phyloP scores from a whole-genome alignment of 2,888 invertebrate species.

The Calephelis perditalis region DNA sequence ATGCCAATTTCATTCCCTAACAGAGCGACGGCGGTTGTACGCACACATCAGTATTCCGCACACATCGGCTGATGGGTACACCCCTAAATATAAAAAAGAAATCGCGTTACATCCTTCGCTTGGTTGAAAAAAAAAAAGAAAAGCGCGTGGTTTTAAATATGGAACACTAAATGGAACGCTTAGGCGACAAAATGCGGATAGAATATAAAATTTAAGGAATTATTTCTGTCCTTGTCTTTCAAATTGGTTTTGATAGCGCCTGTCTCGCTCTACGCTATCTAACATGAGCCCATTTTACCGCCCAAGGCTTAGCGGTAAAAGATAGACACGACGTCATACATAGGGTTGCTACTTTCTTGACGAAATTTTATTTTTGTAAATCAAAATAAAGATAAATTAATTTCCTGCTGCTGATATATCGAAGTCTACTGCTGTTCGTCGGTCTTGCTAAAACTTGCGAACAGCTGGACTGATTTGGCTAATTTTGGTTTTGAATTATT shows the following conservation, averaged over 20 bases:
- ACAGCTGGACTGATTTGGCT: no score
- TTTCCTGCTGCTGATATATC: no score
- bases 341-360: conserved; percentile 9
- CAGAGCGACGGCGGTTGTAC: conserved; percentile 69
- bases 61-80: conserved; percentile 55
- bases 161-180: conserved; percentile 78
- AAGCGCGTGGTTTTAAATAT: conserved; percentile 72
- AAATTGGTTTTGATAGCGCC: conserved; percentile 36
- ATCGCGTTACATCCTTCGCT: conserved; percentile 63
- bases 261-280: conserved; percentile 59
- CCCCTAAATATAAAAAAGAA: conserved; percentile 55
- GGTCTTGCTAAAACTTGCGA: no score
- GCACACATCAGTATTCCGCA: conserved; percentile 74
- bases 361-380: conserved; percentile 38
- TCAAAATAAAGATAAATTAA: neutral
- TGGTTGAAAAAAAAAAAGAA: conserved; percentile 64
- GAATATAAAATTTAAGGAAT: conserved; percentile 76
- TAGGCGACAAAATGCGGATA: conserved; percentile 78
- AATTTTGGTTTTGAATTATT: no score
- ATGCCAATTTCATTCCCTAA: conserved; percentile 78
- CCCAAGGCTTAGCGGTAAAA: conserved; percentile 76
- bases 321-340: conserved; percentile 65
- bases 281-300: conserved; percentile 65
- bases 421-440: no score
- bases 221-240: conserved; percentile 51